Base-by-base conservation (phyloP, 2,113 vertebrate genomes). In the Pithys albifrons region DNA sequence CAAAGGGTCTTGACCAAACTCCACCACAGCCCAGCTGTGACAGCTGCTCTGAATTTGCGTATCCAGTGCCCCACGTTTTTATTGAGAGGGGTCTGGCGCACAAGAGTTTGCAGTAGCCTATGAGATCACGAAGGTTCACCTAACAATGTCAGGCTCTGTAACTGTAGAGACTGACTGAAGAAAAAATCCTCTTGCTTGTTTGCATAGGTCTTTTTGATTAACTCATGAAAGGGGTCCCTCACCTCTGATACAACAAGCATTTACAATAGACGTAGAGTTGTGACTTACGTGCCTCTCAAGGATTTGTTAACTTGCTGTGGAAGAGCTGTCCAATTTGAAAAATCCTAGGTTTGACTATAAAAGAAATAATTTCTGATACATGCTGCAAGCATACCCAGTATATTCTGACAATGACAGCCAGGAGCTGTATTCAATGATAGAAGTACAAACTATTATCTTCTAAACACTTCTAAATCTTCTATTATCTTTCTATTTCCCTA, bases 1-100 rank as follows among this genome's bases (percentile, higher is more conserved):
- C 97, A 97, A 94, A 96, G 94, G 97, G 95, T 97, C 97, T 95
- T 97, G 97, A 96, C 96, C 93, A 96, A 95, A 96, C 95, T 88
- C 91, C 76, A 89, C 58, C 84, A 89, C 88, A 95, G 90, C 88
- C 69, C 84, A 92, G 89, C 94, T 93, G 92, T 96, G 94, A 96
- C 96, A 97, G 96, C 96, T 95, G 95, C 91, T 95, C 85, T 84
- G 89, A 95, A 97, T 95, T 96, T 96, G 88, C 43, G 96, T 57
- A 92, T 49, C 46, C 90, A 94, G 75, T 28, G 89, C 89, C 92
- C 93, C 81, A 93, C 88, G 5, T 88, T 93, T 91, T 92, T 86
- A 94, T 94, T 94, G 91, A 89, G 77, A 89, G 51, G 35, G 80
- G 28, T 93, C 80, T 88, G 69, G 58, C 28, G 4, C 82, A 81